Base-by-base conservation (phyloP, 2,113 vertebrate genomes). In the Phodopus roborovskii region DNA sequence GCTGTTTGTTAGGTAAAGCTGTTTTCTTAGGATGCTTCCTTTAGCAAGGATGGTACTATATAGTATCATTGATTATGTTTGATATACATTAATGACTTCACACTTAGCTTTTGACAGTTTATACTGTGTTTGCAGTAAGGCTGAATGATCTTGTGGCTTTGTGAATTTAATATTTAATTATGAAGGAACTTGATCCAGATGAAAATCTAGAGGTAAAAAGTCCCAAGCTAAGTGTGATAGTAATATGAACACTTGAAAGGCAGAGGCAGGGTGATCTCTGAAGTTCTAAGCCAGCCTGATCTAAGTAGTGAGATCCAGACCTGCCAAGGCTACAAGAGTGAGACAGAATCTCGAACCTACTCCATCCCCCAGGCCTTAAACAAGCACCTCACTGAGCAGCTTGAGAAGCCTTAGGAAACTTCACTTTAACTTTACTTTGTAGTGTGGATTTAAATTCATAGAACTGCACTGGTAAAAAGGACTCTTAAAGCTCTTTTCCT, bases 141-240 rank as follows among this genome's bases (percentile, higher is more conserved):
- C 42, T 89, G 53, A 90, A 90, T 83, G 70, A 84, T 90, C 22
- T 91, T 92, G 36, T 97, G 82, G 42, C 88, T 96, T 95, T 96
- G 58, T 88, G 64, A 94, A 92, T 96, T 94, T 84, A 88, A 73
- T 85, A 45, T 97, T 91, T 90, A 96, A 58, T 95, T 15, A 81
- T 20, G 53, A 95, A 75, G 39, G 50, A 96, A 77, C 36, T 50
- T 95, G 26, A 83, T 92, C 24, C n/a, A 95, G 48, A 42, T 96
- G 20, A 42, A 83, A 92, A 91, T 66, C 45, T 19, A 22, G 70
- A 73, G 77, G 28, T 89, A 70, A 87, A 62, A 86, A 62, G 13
- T 88, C 74, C 26, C 45, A 50, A n/a, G 6, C 45, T 87, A 26
- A 56, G n/a, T 82, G 22, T 82, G 56, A 24, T 83, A 39, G n/a